Percentiles rank a stretch among this genome's conserved stretches.
These are phyloP conservation scores for Todiramphus chloris DNA, from an alignment of 2,113 vertebrate species.

Conservation along the genomic window DNA sequence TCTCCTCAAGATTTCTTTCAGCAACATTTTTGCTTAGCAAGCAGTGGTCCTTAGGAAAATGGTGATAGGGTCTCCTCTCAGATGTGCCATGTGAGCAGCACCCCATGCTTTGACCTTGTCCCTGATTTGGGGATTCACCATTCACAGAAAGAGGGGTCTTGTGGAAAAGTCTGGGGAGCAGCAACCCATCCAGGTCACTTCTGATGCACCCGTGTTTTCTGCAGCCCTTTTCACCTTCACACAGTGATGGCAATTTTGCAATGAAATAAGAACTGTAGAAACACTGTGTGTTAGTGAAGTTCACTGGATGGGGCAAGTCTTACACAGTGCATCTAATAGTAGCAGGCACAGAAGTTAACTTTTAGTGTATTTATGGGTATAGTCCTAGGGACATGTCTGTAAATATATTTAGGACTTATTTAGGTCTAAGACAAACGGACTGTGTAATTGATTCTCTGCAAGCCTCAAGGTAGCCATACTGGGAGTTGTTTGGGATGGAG, in stretches of 20 bases:
- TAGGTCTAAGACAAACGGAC: background rate
- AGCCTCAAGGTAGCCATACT: background rate
- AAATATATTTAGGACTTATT: background rate
- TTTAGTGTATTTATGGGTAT: background rate
- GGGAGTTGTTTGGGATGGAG: background rate
- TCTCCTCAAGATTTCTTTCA: constrained; percentile 19
- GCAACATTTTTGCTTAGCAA: background rate
- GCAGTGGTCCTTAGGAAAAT: background rate
- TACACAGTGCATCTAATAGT: background rate
- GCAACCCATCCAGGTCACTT: background rate
- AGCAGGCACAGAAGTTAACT: background rate
- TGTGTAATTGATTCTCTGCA: background rate
- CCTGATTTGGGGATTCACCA: background rate
- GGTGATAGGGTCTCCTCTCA: background rate
- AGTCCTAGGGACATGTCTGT: background rate
- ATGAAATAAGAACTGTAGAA: background rate
- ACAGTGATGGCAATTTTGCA: background rate
- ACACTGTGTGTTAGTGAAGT: rapidly evolving
- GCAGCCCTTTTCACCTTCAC: background rate
- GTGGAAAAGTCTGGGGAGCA: background rate
- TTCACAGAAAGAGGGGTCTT: background rate
- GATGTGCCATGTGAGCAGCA: rapidly evolving
- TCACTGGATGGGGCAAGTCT: background rate
- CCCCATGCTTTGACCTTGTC: background rate
- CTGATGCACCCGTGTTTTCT: background rate